Evolutionary conservation across 2,113 vertebrate species (phyloP), one percentile per base, ranked within the genome.

Genomic region (Mormoops blainvillei): DNA sequence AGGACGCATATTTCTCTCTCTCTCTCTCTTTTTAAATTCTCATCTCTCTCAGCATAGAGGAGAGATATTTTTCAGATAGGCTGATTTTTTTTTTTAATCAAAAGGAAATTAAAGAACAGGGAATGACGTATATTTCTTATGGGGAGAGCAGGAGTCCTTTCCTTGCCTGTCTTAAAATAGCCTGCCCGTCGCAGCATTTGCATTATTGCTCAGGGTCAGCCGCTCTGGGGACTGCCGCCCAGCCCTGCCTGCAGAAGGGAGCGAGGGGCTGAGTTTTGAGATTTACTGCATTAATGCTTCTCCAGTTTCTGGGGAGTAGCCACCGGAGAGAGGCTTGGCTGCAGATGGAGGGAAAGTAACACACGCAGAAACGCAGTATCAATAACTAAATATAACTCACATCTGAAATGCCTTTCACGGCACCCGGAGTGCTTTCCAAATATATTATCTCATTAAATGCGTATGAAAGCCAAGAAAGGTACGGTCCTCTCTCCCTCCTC

Each of bases 61-160:
- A 96, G 90, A 97, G 96, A 97, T 74, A 96, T 95, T 97, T 98
- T 97, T 98, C 96, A 97, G 98, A 98, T 95, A 96, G 97, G 92
- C 97, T 98, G 96, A 95, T 97, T 98, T 98, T 98, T 98, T 98
- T 98, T 98, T 98, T 98, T 98, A 98, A 98, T 98, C 97, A 98
- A 98, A 98, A 98, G 96, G 97, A 98, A 98, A 98, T 98, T 97
- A 98, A 98, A 98, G 97, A 98, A 97, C 81, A 97, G 96, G 94
- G 94, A 98, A 97, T 61, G 97, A 97, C 98, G 97, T 96, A 97
- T 87, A 97, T 98, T 98, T 97, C 98, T 98, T 98, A 97, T 93
- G 96, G 96, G 97, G 94, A 96, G 98, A 98, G 95, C 0, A 50
- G 95, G 97, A 97, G 54, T 94, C 96, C 98, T 96, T 92, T 97